Evolutionary conservation across 2,797 vertebrate genomes (phyloP), one percentile per base, ranked within the genome.

Genomic region (Lepus oiostolus): DNA sequence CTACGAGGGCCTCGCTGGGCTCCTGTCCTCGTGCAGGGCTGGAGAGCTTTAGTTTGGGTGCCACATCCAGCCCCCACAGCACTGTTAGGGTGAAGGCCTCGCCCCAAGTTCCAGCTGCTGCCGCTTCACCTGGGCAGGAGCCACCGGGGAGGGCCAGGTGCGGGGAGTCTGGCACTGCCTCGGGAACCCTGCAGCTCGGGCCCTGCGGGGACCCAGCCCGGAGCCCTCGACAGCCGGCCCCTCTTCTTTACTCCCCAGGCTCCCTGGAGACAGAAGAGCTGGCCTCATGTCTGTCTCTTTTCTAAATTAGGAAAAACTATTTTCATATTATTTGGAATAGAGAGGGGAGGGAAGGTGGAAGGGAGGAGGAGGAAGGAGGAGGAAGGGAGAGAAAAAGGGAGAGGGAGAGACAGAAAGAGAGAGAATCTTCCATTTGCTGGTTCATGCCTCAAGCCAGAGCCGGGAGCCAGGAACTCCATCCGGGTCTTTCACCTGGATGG

Each of bases 141-240:
- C 0, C 0, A 67, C 42, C 12, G 7, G 85, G 50, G 19, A 35
- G 22, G 58, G 3, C 58, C 7, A 5, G 24, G 52, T 13, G 32
- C 9, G 35, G 28, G n/a, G 76, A 35, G 52, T 47, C 50, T 7
- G 28, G 71, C 28, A 7, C 38, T 35, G 14, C 11, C 14, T 60
- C 63, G 7, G 12, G 74, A 28, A 2, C 14, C 42, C 16, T 74
- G 2, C 4, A 35, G 62, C 62, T 63, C 62, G 54, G 68, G 28
- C 22, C 28, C 21, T 1, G 0, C 19, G 35, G 58, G 38, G 30
- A 58, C 16, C 32, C 2, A 12, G 52, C 16, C 47, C 1, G 26
- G 62, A 7, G 30, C 38, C 30, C 5, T 52, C 58, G 24, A 7
- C 5, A 38, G 24, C 14, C 68, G 7, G 28, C 12, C 47, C n/a